phyloP scores from a whole-genome alignment of 1,140 invertebrate species.

The Ostrea denselamellosa region DNA sequence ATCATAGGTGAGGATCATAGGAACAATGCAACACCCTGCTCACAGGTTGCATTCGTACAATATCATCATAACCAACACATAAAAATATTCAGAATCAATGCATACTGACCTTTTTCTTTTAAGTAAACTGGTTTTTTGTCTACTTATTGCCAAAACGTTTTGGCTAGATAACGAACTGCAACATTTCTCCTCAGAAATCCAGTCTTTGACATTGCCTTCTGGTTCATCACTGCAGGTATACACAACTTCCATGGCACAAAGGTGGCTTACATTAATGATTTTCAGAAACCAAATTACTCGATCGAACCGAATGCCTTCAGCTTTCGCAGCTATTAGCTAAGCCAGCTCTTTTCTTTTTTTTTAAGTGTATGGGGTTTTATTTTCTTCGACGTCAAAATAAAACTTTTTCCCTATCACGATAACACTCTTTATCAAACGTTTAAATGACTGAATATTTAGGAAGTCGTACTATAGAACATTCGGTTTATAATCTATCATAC shows the following conservation, averaged over 20 bases:
- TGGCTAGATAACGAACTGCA: slow-evolving; percentile 52
- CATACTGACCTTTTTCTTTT: neutral
- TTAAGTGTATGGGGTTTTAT: neutral
- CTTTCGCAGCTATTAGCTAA: neutral
- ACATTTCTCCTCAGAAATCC: slow-evolving; percentile 54
- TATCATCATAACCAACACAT: too few species aligned
- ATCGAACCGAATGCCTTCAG: too few species aligned
- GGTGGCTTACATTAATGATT: neutral
- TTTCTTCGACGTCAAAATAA: neutral
- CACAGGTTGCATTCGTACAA: too few species aligned
- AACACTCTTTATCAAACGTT: neutral
- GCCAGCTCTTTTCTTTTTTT: neutral
- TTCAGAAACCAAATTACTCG: too few species aligned
- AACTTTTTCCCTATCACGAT: neutral
- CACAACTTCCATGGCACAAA: neutral
- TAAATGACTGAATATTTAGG: neutral
- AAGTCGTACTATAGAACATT: neutral
- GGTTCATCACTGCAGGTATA: slow-evolving; percentile 6
- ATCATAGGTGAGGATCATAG: too few species aligned
- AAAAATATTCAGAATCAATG: neutral
- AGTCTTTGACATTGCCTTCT: slow-evolving; percentile 36
- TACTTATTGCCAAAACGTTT: slow-evolving; percentile 46
- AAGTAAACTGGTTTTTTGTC: slow-evolving; percentile 2
- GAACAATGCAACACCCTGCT: too few species aligned
- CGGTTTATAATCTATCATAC: neutral